Evolutionary conservation across 1,140 invertebrate species (phyloP), one percentile per base, ranked within the genome.

Genomic region (Lerema accius): DNA sequence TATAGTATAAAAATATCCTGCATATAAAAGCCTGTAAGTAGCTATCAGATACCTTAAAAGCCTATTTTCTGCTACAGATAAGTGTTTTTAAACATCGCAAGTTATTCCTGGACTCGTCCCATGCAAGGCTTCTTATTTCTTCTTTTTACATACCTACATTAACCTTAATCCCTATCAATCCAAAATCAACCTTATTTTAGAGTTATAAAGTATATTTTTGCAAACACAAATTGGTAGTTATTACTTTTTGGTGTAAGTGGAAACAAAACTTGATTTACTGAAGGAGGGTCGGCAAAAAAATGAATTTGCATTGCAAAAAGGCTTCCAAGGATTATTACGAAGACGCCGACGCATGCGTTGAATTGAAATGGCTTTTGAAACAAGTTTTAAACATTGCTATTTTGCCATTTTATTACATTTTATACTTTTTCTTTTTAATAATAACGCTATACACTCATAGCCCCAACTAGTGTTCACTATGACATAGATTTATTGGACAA

Each of bases 231-330:
- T 55, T 2, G 32, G 7, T 0, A 26, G 16, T 46, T 46, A n/a
- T 1, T 39, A 42, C 45, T 11, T 42, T 23, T 23, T 14, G 37
- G 7, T 16, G n/a, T 26, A 13, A 17, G 23, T 43, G 0, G 11
- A 50, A 0, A 32, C 43, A 49, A 61, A 65, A 65, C 63, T 61
- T 62, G 63, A 65, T 69, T 65, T 69, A 51, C 67, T 48, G 45
- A 65, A 62, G 56, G 56, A 32, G 56, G 23, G 13, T 48, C n/a
- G 43, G 15, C 4, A 61, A 65, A 65, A 67, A 69, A 65, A 49
- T 43, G 56, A 42, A 68, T 68, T 69, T 69, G 65, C 65, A 67
- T 67, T 63, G 56, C 56, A 65, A 62, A 65, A 61, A 68, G 32
- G 56, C 26, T 59, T 42, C 43, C 43, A 48, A 59, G 32, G 56